Percentiles rank a stretch among this genome's conserved stretches.
These are phyloP conservation scores for Pristis pectinata DNA, from an alignment of 2,797 vertebrate genomes.

Conservation along the genomic window DNA sequence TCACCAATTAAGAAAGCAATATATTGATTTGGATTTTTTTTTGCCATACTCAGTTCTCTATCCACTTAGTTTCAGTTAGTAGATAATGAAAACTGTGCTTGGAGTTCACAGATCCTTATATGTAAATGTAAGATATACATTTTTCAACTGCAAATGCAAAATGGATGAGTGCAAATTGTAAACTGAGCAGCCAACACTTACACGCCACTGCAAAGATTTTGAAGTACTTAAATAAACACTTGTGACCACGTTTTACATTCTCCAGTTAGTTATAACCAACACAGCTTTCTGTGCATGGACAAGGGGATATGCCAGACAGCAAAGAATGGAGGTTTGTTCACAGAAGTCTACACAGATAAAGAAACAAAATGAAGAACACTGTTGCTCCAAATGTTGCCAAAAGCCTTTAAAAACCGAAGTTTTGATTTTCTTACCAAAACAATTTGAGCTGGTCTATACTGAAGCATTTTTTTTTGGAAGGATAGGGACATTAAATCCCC, in stretches of 20 bases:
- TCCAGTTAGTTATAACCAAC: not conserved
- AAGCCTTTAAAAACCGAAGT: not conserved
- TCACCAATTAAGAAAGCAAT: not conserved
- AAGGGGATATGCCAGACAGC: no score
- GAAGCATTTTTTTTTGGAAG: not conserved
- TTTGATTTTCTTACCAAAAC: not conserved
- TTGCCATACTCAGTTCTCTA: not conserved
- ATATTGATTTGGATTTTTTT: not conserved
- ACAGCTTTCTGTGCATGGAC: not conserved
- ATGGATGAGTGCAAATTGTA: constrained; percentile 20
- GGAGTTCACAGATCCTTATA: not conserved
- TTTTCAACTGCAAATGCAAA: not conserved
- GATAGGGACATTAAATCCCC: not conserved
- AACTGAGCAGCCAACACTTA: not conserved
- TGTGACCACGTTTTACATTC: not conserved
- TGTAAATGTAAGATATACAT: not conserved
- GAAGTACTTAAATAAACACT: constrained; percentile 23
- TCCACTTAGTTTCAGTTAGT: not conserved
- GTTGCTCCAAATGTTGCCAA: no score
- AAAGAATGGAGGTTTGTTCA: not conserved
- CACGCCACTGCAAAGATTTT: not conserved
- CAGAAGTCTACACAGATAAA: no score
- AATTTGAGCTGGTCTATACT: not conserved
- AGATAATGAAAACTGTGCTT: not conserved
- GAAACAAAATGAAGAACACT: not conserved